phyloP scores from a whole-genome alignment of 2,113 vertebrate species.

The Turdus rufiventris region DNA sequence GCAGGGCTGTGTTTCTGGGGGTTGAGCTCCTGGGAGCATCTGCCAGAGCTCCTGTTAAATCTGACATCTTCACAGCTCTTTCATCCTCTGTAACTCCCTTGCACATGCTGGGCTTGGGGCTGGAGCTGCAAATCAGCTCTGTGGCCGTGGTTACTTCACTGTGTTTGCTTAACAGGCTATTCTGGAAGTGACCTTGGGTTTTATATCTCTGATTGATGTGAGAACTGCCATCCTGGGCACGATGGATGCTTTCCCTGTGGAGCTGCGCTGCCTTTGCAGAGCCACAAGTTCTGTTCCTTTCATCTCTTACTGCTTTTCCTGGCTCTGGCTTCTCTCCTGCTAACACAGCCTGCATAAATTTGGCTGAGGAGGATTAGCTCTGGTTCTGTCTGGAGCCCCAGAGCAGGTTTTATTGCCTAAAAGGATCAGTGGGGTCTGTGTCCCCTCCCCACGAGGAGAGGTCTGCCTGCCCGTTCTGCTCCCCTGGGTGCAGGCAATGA shows the following conservation, averaged over 20 bases:
- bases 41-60: not conserved
- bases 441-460: not conserved
- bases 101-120: not conserved
- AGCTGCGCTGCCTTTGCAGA: not conserved
- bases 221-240: not conserved
- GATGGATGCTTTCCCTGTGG: not conserved
- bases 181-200: not conserved
- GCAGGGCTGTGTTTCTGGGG: not conserved
- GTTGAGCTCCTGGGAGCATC: not conserved
- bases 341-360: not conserved
- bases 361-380: not conserved
- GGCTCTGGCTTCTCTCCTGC: not conserved
- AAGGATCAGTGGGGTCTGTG: not conserved
- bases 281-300: not conserved
- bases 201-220: not conserved
- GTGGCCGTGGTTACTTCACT: not conserved
- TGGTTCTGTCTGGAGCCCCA: not conserved
- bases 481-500: not conserved
- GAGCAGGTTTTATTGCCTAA: not conserved
- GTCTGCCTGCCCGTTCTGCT: not conserved
- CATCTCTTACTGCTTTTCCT: not conserved
- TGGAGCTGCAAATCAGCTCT: not conserved
- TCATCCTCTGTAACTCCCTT: not conserved
- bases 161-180: not conserved
- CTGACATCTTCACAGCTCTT: rapidly evolving